Conservation (phyloP, 2,797 vertebrate genomes). For the Sternarchorhynchus goeldii region DNA sequence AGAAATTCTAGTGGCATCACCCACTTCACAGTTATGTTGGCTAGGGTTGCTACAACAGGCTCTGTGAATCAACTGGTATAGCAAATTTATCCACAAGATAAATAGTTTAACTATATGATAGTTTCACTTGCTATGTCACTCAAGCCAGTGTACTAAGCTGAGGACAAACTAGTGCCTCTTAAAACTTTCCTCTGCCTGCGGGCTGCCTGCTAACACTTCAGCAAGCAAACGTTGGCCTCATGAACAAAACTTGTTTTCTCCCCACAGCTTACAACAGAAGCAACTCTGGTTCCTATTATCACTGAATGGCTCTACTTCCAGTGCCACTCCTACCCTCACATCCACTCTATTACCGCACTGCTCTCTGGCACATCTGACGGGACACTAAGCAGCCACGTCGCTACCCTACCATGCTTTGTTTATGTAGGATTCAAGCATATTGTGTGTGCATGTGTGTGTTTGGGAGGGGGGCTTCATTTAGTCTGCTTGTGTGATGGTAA, state of each 20-base stretch:
- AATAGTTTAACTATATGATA: neutral
- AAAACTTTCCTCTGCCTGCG: constrained; percentile 19
- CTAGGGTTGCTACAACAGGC: constrained; percentile 9
- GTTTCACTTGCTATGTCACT: neutral
- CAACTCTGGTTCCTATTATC: constrained; percentile 80
- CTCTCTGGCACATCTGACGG: constrained; percentile 77
- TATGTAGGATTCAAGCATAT: constrained; percentile 64
- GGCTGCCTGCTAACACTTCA: constrained; percentile 58
- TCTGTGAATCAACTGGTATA: neutral
- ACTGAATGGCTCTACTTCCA: constrained; percentile 69
- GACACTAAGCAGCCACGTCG: constrained; percentile 72
- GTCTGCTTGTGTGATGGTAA: constrained; percentile 72
- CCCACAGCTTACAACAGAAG: constrained; percentile 70
- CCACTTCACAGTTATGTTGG: neutral
- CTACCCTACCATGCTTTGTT: constrained; percentile 76
- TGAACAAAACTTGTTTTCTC: constrained; percentile 66
- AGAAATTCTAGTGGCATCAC: neutral
- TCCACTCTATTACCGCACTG: constrained; percentile 79
- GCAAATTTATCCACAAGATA: neutral
- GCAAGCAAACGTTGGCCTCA: constrained; percentile 56
- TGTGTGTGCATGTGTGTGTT: constrained; percentile 42
- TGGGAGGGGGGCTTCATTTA: constrained; percentile 60
- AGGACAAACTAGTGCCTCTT: constrained; percentile 38
- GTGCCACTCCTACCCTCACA: constrained; percentile 70
- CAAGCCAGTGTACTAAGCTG: constrained; percentile 36